Evolutionary conservation across 2,888 invertebrate genomes (phyloP), one percentile per base, ranked within the genome.

Genomic region (Iphiclides podalirius): DNA sequence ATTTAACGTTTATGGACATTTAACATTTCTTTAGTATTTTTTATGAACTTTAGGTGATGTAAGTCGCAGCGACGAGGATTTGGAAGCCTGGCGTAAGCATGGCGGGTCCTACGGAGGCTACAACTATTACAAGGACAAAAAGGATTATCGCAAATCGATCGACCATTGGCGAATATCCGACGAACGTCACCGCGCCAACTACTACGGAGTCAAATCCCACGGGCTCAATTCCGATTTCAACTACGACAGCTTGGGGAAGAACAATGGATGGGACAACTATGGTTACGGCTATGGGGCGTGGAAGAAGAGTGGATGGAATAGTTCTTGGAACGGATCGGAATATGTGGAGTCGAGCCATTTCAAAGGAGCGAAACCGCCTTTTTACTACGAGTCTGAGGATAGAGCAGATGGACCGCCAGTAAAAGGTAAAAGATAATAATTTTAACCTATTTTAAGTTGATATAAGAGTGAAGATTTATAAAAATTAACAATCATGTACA

Each of bases 41-140:
- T n/a, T n/a, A n/a, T n/a, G n/a, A n/a, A n/a, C n/a, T n/a, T n/a
- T n/a, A n/a, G n/a, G n/a, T n/a, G 89, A 83, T 0, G 14, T 73
- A 47, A 80, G 70, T 1, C 70, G 79, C 46, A 76, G 71, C 47
- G 68, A 76, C 1, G 77, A 79, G 0, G 77, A 82, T 0, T 76
- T 85, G 28, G 85, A 87, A 36, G 79, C 79, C 16, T 92, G 91
- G 91, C 91, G 91, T 0, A 85, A 89, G 50, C 92, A 93, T 59
- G 92, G 92, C 0, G 91, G 92, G 0, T 79, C 79, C 8, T 94
- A 94, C 58, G 84, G 87, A 0, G 79, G 79, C 0, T 65, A 67
- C 13, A 70, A 75, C 1, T 84, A 85, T 33, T 86, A 86, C 49
- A 84, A 86, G 48, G 75, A 88, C 47, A 61, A 73, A 9, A 76